These are phyloP conservation scores for Mycteria americana DNA, from an alignment of 2,797 vertebrate genomes.

Conservation along the genomic window DNA sequence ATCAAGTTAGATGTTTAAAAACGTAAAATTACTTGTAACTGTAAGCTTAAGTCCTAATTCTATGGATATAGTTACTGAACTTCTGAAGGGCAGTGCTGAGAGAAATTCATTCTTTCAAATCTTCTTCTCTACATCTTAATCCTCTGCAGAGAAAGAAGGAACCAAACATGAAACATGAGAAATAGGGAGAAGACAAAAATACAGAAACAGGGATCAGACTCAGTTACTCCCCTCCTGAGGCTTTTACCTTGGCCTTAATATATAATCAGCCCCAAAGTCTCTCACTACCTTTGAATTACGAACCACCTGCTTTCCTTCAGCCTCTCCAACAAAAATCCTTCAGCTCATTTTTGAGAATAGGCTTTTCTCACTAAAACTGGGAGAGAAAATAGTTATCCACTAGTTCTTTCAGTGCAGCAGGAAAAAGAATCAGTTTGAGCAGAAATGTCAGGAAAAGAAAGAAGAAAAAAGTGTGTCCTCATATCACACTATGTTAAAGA, in stretches of 20 bases:
- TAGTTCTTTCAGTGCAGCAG: background rate
- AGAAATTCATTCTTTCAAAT: background rate
- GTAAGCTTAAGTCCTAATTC: background rate
- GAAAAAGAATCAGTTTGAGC: background rate
- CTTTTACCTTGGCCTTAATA: background rate
- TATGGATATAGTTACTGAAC: background rate
- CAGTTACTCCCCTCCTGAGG: background rate
- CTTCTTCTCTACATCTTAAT: background rate
- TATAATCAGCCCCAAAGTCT: background rate
- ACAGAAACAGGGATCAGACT: background rate
- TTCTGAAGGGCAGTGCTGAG: background rate
- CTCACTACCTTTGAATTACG: background rate
- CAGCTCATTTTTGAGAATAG: background rate
- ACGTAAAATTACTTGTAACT: background rate
- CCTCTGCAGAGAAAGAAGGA: background rate
- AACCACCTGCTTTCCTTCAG: background rate
- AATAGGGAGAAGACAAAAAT: background rate
- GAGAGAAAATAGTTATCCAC: background rate
- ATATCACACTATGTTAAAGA: background rate
- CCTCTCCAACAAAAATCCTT: background rate
- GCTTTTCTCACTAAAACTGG: background rate
- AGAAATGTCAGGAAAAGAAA: background rate
- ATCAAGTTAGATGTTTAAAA: background rate
- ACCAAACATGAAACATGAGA: background rate
- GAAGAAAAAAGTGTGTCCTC: background rate